Percentiles rank a stretch among this genome's conserved stretches.
These are phyloP conservation scores for Ichneumoninae sp. DNA, from an alignment of 2,888 invertebrate genomes.

Conservation along the genomic window DNA sequence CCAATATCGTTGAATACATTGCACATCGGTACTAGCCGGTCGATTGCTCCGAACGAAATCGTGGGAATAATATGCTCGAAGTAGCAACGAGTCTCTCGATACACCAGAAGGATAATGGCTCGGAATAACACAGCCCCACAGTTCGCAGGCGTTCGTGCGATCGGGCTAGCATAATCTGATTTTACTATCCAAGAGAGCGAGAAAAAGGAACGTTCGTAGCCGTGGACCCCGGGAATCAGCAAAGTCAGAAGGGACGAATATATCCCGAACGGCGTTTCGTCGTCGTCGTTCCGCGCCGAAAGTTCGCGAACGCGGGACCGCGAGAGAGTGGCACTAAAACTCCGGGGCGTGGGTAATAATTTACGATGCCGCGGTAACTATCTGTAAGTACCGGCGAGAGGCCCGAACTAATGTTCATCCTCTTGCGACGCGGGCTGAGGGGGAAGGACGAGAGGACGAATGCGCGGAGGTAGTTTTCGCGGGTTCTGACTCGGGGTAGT, in stretches of 20 bases:
- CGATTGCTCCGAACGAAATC: constrained; percentile 23
- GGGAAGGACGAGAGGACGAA: constrained; percentile 46
- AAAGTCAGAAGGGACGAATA: constrained; percentile 17
- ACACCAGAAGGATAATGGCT: constrained; percentile 28
- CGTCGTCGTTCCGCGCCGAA: constrained; percentile 59
- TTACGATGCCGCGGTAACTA: constrained; percentile 83
- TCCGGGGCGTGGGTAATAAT: constrained; percentile 81
- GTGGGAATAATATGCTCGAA: constrained; percentile 29
- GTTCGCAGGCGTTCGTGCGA: constrained; percentile 24
- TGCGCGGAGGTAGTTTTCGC: constrained; percentile 47
- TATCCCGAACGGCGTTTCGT: constrained; percentile 26
- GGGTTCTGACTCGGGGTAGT: neutral
- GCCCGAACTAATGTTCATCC: constrained; percentile 76
- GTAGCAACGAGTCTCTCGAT: constrained; percentile 24
- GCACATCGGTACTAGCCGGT: neutral
- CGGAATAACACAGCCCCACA: constrained; percentile 19
- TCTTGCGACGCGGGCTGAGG: constrained; percentile 66
- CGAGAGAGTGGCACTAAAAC: constrained; percentile 78
- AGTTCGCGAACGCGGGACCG: constrained; percentile 66
- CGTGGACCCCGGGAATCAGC: neutral
- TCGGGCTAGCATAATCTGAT: constrained; percentile 35
- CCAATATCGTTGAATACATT: neutral
- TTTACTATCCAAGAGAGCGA: constrained; percentile 33
- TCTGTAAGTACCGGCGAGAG: constrained; percentile 79
- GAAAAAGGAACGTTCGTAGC: neutral